These are phyloP conservation scores for Myotis vivesi DNA, from an alignment of 2,797 vertebrate species.

Conservation along the genomic window DNA sequence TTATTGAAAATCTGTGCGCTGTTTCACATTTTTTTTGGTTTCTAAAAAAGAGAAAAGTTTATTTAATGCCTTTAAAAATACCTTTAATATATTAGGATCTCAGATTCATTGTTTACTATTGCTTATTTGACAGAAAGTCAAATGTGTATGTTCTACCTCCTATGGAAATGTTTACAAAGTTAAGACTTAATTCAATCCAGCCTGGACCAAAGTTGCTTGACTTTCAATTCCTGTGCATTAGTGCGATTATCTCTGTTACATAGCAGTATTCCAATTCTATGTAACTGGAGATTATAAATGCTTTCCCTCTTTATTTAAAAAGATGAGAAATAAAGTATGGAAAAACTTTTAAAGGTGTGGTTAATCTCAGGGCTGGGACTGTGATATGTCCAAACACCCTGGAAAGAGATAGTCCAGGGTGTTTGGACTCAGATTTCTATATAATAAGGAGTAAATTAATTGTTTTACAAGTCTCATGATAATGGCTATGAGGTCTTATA, in stretches of 20 bases:
- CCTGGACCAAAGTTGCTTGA: conserved; percentile 73
- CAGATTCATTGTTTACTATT: conserved; percentile 85
- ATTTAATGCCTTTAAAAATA: conserved; percentile 81
- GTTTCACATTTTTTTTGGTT: conserved; percentile 67
- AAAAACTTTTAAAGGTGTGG: conserved; percentile 46
- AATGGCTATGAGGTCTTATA: not conserved
- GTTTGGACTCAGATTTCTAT: not conserved
- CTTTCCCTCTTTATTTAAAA: conserved; percentile 65
- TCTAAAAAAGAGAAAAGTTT: conserved; percentile 74
- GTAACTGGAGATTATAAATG: conserved; percentile 58
- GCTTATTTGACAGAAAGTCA: conserved; percentile 83
- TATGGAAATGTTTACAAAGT: conserved; percentile 89
- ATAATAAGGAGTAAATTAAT: not conserved
- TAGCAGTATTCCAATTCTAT: conserved; percentile 68
- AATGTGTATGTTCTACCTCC: conserved; percentile 87
- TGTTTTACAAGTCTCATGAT: not conserved
- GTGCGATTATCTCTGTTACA: conserved; percentile 74
- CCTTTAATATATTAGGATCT: conserved; percentile 85
- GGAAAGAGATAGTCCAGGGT: not conserved
- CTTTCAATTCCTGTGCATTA: conserved; percentile 77
- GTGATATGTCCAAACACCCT: not conserved
- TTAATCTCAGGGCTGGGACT: not conserved
- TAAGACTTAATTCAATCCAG: conserved; percentile 77
- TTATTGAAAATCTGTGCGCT: conserved; percentile 81
- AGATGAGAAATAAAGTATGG: conserved; percentile 40